These are phyloP conservation scores for Troides helena DNA, from an alignment of 2,888 invertebrate genomes.

Conservation along the genomic window DNA sequence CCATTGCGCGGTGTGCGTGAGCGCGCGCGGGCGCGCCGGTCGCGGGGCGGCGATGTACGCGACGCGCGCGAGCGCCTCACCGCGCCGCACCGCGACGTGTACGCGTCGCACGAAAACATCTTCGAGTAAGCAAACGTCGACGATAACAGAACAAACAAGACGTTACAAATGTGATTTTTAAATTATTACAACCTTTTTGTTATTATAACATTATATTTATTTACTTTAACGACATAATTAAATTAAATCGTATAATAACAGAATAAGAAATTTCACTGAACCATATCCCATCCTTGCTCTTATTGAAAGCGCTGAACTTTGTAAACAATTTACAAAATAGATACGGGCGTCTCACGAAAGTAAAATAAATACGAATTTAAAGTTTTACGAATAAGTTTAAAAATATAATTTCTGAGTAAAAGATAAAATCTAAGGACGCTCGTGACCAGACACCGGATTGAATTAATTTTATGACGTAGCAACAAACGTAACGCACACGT, in stretches of 20 bases:
- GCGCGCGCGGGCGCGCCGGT: constrained; percentile 43
- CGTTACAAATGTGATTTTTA: background rate
- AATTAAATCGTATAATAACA: too few species aligned
- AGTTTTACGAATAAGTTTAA: constrained; percentile 5
- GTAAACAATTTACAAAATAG: background rate
- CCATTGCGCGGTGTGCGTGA: constrained; percentile 61
- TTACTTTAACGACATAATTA: too few species aligned
- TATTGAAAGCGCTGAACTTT: background rate
- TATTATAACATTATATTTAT: too few species aligned
- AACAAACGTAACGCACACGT: constrained; percentile 14
- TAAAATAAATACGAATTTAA: background rate
- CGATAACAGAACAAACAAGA: background rate
- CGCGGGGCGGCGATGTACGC: constrained; percentile 33
- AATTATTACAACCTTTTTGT: background rate
- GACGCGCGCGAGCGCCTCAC: background rate
- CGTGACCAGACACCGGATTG: constrained; percentile 31
- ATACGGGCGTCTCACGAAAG: background rate
- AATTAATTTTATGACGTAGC: constrained; percentile 22
- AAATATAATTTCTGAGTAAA: constrained; percentile 27
- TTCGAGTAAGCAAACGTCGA: background rate
- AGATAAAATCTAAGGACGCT: constrained; percentile 28
- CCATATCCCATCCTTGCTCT: too few species aligned
- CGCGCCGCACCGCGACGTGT: too few species aligned
- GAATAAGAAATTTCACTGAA: too few species aligned
- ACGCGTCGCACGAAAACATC: background rate